phyloP scores from a whole-genome alignment of 2,888 invertebrate species.

The Eupithecia insigniata region DNA sequence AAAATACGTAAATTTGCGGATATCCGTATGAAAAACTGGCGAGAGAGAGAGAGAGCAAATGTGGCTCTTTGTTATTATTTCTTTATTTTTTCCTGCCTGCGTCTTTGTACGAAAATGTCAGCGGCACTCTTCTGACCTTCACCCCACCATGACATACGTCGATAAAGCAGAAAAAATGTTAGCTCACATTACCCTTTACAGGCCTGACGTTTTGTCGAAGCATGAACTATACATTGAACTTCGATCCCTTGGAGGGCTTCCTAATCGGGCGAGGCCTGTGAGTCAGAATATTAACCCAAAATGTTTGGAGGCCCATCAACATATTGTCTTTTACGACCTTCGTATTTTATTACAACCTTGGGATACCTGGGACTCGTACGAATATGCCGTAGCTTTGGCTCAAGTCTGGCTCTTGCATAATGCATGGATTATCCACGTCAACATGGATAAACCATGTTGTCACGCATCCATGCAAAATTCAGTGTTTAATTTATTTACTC shows the following conservation, averaged over 20 bases:
- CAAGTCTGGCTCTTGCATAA: not conserved
- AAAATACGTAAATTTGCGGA: not conserved
- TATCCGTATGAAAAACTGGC: not conserved
- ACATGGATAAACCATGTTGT: too few relatives aligned
- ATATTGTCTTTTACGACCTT: slow-evolving; percentile 35
- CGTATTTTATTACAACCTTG: slow-evolving; percentile 28
- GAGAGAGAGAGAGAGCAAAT: not conserved
- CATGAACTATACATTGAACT: slow-evolving; percentile 43
- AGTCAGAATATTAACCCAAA: slow-evolving; percentile 24
- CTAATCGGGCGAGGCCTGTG: slow-evolving; percentile 38
- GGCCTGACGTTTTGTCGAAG: slow-evolving; percentile 26
- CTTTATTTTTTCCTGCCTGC: not conserved
- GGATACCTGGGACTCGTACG: slow-evolving; percentile 12
- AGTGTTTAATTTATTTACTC: not conserved
- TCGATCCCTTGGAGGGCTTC: slow-evolving; percentile 51
- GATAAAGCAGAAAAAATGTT: slow-evolving; percentile 35
- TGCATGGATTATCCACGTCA: not conserved
- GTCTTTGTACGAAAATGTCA: not conserved
- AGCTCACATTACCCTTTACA: slow-evolving; percentile 20
- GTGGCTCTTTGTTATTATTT: not conserved
- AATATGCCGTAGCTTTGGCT: slow-evolving; percentile 1
- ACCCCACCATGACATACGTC: slow-evolving; percentile 3
- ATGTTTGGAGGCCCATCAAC: slow-evolving; percentile 28
- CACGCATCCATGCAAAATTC: not conserved
- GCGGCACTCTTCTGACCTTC: slow-evolving; percentile 7